Base-by-base conservation (phyloP, 2,888 invertebrate species). In the Trissonchulus sp. region DNA sequence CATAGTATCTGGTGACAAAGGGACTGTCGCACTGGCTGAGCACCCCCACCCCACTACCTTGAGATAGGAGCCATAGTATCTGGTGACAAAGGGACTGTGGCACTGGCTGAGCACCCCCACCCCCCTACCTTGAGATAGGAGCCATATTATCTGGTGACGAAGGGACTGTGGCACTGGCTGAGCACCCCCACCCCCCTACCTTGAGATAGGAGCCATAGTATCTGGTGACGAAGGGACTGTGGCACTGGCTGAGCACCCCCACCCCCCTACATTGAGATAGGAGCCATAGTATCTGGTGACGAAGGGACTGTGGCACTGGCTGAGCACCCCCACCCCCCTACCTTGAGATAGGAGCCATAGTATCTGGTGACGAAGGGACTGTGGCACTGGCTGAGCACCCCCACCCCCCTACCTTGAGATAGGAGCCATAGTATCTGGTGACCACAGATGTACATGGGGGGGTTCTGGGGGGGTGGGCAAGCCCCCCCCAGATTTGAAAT, bases 241-340 rank as follows among this genome's bases (percentile, higher is more conserved):
- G 99, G 88, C 99, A 99, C 87, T 99, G 99, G 82, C 96, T 97
- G 86, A 99, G 89, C 86, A 95, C 95, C 80, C 97, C 97, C 85
- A 98, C 98, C 88, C 99, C 99, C 88, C n/a, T n/a, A 94, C 95
- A 91, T 98, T 98, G 85, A 99, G 91, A 88, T 95, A 99, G 85
- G 98, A 98, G 86, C 99, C 99, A 87, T 91, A 99, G 88, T 99
- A 99, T 89, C 98, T 98, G 85, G 99, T 99, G 87, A 99, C 98
- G 88, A 91, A 99, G 36, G 94, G 94, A 84, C 95, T 96, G 89
- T 99, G 99, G 88, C 99, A 99, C 87, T 99, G 99, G 82, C 96
- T 97, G 86, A 99, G 89, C 86, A 95, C 95, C 80, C 97, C 97
- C 85, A 98, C 98, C 88, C 99, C 99, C 88, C n/a, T n/a, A 94